A percentile compares a stretch with the other conserved stretches of the same genome.
These are phyloP conservation scores for Drosophila leontia DNA, from an alignment of 1,140 invertebrate genomes.

Conservation along the genomic window DNA sequence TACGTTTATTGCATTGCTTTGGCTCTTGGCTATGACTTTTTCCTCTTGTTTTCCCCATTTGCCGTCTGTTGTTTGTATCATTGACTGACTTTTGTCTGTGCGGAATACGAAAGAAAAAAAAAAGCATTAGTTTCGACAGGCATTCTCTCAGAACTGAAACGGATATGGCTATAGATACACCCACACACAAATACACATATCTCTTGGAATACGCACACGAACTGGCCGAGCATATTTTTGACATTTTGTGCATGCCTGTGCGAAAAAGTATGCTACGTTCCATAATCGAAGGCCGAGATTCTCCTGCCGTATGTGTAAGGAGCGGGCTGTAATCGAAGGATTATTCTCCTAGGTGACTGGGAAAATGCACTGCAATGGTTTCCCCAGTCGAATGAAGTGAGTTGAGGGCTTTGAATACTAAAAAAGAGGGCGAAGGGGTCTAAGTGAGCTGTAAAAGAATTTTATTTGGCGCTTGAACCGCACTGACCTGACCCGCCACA, in stretches of 20 bases:
- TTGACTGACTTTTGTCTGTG: constrained; percentile 36
- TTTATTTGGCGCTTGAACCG: constrained; percentile 35
- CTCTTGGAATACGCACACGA: constrained; percentile 23
- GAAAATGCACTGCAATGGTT: constrained; percentile 27
- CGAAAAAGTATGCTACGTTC: constrained; percentile 58
- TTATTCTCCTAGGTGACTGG: constrained; percentile 17
- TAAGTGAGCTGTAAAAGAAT: constrained; percentile 42
- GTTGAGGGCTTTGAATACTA: constrained; percentile 29
- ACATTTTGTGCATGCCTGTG: constrained; percentile 63
- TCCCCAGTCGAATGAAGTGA: constrained; percentile 17
- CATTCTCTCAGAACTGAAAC: constrained; percentile 8
- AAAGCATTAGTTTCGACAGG: constrained; percentile 24
- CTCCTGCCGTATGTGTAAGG: constrained; percentile 10
- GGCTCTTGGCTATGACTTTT: constrained; percentile 51
- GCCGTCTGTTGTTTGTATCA: constrained; percentile 27
- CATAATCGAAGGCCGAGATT: constrained; percentile 69
- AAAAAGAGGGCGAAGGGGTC: constrained; percentile 1
- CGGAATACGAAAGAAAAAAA: constrained; percentile 5
- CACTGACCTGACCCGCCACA: constrained; percentile 36
- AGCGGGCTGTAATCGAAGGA: constrained; percentile 5
- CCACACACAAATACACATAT: neutral
- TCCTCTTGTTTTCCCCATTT: constrained; percentile 18
- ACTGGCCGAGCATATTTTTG: constrained; percentile 55
- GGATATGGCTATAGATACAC: constrained; percentile 7
- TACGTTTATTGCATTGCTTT: constrained; percentile 74